A percentile compares a stretch with the other conserved stretches of the same genome.
phyloP scores from a whole-genome alignment of 1,140 invertebrate genomes.

The Drosophila punjabiensis region DNA sequence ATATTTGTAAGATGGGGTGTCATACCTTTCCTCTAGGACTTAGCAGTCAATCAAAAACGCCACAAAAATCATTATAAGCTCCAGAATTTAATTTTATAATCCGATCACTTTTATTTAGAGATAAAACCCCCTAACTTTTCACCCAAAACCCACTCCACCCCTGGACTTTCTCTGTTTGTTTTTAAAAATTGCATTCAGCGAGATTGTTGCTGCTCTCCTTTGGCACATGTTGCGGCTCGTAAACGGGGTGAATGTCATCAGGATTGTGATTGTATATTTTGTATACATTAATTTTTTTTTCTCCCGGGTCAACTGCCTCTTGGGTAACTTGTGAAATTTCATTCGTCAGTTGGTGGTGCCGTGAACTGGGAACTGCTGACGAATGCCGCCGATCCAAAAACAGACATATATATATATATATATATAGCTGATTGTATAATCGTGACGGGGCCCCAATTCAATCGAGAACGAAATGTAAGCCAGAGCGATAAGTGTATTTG shows the following conservation, averaged over 20 bases:
- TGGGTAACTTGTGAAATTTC: constrained; percentile 59
- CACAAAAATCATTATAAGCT: background rate
- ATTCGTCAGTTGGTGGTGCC: constrained; percentile 48
- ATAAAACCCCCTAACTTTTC: background rate
- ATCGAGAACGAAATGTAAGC: constrained; percentile 56
- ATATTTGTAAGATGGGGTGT: rapidly evolving
- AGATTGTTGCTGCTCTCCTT: constrained; percentile 30
- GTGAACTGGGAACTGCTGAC: constrained; percentile 59
- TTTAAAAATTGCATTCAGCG: constrained; percentile 33
- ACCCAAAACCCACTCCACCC: background rate
- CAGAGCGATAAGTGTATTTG: constrained; percentile 34
- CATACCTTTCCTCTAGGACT: background rate
- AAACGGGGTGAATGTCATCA: constrained; percentile 84
- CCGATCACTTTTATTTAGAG: background rate
- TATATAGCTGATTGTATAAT: constrained; percentile 69
- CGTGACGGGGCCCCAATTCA: constrained; percentile 52
- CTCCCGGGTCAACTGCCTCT: constrained; percentile 71
- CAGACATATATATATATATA: constrained; percentile 19
- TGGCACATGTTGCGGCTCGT: constrained; percentile 62
- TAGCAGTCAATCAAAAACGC: background rate
- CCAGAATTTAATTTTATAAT: background rate
- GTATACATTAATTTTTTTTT: constrained; percentile 24
- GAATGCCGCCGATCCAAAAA: constrained; percentile 65
- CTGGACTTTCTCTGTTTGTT: constrained; percentile 28
- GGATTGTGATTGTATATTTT: constrained; percentile 71